phyloP scores from a whole-genome alignment of 2,888 invertebrate genomes.

The Cheilosia vulpina region DNA sequence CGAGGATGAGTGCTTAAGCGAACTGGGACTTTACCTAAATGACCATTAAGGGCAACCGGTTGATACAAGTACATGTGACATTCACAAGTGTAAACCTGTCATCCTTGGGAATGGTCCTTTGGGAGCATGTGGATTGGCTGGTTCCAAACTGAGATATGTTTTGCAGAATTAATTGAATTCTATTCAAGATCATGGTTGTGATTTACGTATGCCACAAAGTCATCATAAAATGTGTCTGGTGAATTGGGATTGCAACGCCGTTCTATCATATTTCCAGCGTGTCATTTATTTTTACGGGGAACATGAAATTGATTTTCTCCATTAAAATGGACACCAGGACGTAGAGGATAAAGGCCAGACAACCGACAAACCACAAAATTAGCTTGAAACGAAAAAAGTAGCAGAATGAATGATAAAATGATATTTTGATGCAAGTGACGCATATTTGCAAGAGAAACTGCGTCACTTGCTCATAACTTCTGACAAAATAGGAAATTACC shows the following conservation, averaged over 20 bases:
- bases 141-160: neutral
- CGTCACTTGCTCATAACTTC: too few relatives aligned
- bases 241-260: constrained; percentile 11
- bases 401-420: too few relatives aligned
- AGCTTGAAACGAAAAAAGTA: too few relatives aligned
- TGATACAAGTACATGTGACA: constrained; percentile 32
- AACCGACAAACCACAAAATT: too few relatives aligned
- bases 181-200: neutral
- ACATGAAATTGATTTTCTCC: neutral
- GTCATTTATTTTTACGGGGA: constrained; percentile 19
- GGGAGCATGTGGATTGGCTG: constrained; percentile 1
- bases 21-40: constrained; percentile 44
- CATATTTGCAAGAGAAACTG: too few relatives aligned
- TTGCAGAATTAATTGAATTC: constrained; percentile 43
- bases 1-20: constrained; percentile 59
- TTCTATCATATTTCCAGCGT: neutral
- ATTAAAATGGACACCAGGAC: neutral
- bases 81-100: constrained; percentile 28
- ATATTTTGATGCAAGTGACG: too few relatives aligned
- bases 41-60: constrained; percentile 40
- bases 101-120: constrained; percentile 30
- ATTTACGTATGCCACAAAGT: neutral
- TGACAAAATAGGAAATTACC: too few relatives aligned
- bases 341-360: too few relatives aligned
- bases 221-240: constrained; percentile 24